Evolutionary conservation across 2,888 invertebrate species (phyloP).

Genomic region (Syrphus vitripennis): DNA sequence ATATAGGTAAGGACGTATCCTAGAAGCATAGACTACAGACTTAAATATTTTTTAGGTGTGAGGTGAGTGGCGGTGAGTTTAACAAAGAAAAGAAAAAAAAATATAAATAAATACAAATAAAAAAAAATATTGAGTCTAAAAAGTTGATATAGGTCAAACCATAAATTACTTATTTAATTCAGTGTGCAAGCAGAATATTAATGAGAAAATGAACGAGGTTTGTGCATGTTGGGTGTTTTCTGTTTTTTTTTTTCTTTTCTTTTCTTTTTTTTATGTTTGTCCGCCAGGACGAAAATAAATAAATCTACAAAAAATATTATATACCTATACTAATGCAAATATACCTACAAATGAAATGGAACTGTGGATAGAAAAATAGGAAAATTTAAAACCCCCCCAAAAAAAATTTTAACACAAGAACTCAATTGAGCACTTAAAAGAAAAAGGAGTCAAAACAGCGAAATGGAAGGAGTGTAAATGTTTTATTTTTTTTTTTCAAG

Average conservation of each 20-base stretch:
- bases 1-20: too few species aligned
- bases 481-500: too few species aligned
- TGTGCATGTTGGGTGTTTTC: conserved; percentile 54
- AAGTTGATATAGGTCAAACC: conserved; percentile 68
- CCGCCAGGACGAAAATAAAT: conserved; percentile 5
- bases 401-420: neutral
- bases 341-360: neutral
- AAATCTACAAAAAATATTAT: neutral
- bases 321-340: conserved; percentile 28
- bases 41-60: neutral
- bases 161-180: conserved; percentile 71
- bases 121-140: conserved; percentile 34
- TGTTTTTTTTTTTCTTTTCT: neutral
- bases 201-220: conserved; percentile 50
- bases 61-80: neutral
- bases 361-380: neutral
- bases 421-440: neutral
- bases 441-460: neutral
- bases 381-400: too few species aligned
- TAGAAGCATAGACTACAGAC: neutral
- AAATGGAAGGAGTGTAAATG: too few species aligned
- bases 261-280: neutral
- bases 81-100: neutral
- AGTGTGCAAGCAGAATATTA: conserved; percentile 65
- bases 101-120: too few species aligned